phyloP scores from a whole-genome alignment of 2,888 invertebrate genomes.

The Chamaedrilus cognettii region DNA sequence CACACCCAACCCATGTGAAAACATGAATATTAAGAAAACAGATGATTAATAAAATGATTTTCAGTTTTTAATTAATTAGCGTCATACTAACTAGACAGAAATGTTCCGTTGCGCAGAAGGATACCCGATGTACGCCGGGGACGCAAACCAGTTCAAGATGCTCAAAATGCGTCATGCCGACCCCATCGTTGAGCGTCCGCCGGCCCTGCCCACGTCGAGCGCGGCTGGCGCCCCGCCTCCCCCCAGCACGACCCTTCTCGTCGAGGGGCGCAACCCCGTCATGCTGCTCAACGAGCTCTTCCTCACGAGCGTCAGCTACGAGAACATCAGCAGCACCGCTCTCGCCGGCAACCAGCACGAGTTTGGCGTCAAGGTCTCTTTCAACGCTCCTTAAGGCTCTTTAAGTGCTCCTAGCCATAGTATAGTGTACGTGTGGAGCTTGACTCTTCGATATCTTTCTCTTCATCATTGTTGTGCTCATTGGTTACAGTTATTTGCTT shows the following conservation, averaged over 20 bases:
- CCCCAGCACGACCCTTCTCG: neutral
- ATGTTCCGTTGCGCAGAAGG: neutral
- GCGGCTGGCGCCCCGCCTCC: neutral
- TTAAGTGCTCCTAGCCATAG: too few relatives aligned
- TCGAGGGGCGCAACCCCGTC: conserved; percentile 1
- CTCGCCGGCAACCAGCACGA: neutral
- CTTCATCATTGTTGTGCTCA: too few relatives aligned
- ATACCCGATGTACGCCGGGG: neutral
- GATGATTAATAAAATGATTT: too few relatives aligned
- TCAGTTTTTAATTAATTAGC: too few relatives aligned
- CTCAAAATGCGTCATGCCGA: neutral
- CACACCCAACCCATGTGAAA: too few relatives aligned
- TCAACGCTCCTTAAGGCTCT: too few relatives aligned
- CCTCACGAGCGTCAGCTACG: neutral
- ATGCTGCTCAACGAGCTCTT: conserved; percentile 10
- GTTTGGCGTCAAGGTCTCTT: neutral
- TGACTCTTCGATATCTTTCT: too few relatives aligned
- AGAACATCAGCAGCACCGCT: neutral
- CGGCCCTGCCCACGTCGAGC: neutral
- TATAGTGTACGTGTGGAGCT: too few relatives aligned
- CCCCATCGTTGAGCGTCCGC: neutral
- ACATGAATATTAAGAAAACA: too few relatives aligned
- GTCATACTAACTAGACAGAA: neutral
- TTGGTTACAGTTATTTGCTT: too few relatives aligned
- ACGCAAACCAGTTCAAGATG: neutral